A percentile compares a stretch with the other conserved stretches of the same genome.
Conservation (phyloP, 2,113 vertebrate species). For the Macaca fascicularis region DNA sequence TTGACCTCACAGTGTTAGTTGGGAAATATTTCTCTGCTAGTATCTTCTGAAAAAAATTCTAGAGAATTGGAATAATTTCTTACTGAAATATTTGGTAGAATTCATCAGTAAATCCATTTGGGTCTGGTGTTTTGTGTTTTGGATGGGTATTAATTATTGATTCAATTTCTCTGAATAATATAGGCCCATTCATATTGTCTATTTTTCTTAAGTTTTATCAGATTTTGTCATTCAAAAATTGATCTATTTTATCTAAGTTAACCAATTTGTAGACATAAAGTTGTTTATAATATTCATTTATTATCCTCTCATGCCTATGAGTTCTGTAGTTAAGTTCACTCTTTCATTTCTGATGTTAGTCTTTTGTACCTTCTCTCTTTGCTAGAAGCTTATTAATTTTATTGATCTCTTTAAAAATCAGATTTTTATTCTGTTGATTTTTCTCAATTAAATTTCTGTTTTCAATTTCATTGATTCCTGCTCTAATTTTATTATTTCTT, state of each 20-base stretch:
- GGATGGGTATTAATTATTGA: background rate
- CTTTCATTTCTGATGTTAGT: background rate
- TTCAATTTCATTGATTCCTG: no score
- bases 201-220: background rate
- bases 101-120: background rate
- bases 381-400: background rate
- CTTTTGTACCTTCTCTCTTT: background rate
- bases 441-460: no score
- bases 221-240: no score
- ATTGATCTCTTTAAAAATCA: background rate
- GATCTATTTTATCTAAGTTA: no score
- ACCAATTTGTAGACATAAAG: background rate
- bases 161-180: background rate
- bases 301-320: no score
- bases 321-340: background rate
- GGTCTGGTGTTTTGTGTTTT: background rate
- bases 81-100: background rate
- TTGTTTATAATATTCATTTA: no score
- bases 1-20: no score
- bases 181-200: background rate
- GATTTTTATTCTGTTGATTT: no score
- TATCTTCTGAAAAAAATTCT: background rate
- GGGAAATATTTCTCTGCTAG: background rate
- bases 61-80: background rate
- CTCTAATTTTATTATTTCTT: no score